Base-by-base conservation (phyloP, 2,888 invertebrate genomes). In the Catocala nupta region DNA sequence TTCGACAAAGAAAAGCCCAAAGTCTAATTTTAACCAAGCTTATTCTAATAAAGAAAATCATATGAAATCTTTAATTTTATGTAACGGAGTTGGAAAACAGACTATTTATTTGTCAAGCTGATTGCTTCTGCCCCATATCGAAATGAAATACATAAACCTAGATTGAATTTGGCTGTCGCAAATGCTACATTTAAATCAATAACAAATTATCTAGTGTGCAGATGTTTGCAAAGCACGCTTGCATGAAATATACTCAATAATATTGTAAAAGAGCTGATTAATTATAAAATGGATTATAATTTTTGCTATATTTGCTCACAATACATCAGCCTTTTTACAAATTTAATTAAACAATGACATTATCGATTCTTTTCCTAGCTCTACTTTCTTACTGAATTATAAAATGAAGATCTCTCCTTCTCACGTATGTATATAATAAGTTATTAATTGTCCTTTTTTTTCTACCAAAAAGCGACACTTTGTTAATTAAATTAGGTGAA, bases 371-470 rank as follows among this genome's bases (percentile, higher is more conserved):
- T 56, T 34, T 36, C 34, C 36, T 39, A 39, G 25, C 4, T 5
- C 13, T 11, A 34, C 12, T n/a, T 47, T 25, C 12, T 57, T 53
- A 53, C 36, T 39, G 9, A 5, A 16, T 43, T 43, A 33, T 42
- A n/a, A 33, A 13, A 48, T 47, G 25, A 36, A 59, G 48, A 55
- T 50, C 39, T 45, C 36, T 39, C 8, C 9, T 39, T 39, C 36
- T 39, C 36, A 39, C 36, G 33, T 42, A 47, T 11, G 11, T 44
- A 50, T 50, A 39, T 25, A 42, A 4, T 34, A 34, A 51, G 36
- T 55, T 8, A 39, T 52, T 48, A 5, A 33, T 62, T 54, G 59
- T 53, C 53, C 58, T 54, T 60, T 66, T 65, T 58, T 53, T n/a
- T 47, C 8, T 33, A 43, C 54, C 56, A 49, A 60, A 60, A 65